phyloP scores from a whole-genome alignment of 37 sponge, comb jelly and placozoan genomes.

The Tethya wilhelma region DNA sequence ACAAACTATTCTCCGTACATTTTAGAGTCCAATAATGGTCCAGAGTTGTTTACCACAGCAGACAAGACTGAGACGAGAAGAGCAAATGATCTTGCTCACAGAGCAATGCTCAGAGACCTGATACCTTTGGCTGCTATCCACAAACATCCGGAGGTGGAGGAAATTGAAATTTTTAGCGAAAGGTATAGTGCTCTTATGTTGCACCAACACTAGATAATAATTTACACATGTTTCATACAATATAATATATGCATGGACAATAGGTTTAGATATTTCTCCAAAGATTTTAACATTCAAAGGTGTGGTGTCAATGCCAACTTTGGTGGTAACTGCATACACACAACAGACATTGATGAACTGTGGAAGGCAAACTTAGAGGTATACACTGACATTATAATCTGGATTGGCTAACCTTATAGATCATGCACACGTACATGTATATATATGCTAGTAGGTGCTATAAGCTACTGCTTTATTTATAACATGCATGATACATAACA shows the following conservation, averaged over 20 bases:
- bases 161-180: conserved; percentile 19
- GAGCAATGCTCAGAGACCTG: conserved; percentile 76
- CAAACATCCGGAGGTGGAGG: background rate
- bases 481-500: background rate
- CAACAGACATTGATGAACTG: conserved; percentile 36
- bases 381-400: background rate
- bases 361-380: conserved; percentile 75
- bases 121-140: conserved; percentile 68
- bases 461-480: background rate
- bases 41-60: conserved; percentile 77
- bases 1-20: conserved; percentile 51
- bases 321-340: conserved; percentile 64
- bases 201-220: background rate
- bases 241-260: no score
- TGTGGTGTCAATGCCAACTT: conserved; percentile 37
- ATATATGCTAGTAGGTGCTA: background rate
- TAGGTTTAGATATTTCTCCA: background rate
- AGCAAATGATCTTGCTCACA: conserved; percentile 91
- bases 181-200: conserved; percentile 23
- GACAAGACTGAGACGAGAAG: conserved; percentile 54
- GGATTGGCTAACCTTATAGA: background rate
- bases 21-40: conserved; percentile 88
- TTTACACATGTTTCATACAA: no score
- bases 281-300: background rate
- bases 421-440: no score